Evolutionary conservation across 2,888 invertebrate species (phyloP).

Genomic region (Phasia obesa): DNA sequence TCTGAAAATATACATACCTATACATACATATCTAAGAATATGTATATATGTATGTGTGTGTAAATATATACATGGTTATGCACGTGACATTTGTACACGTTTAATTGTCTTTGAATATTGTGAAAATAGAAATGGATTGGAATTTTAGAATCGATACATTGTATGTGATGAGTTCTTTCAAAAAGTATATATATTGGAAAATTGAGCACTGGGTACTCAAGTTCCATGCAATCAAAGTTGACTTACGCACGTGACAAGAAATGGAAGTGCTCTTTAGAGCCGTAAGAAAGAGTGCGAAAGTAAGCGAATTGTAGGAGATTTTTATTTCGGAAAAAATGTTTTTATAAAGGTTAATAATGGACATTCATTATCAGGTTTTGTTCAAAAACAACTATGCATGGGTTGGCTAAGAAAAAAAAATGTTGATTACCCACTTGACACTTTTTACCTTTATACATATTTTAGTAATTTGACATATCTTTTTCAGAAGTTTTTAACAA

Average conservation of each 20-base stretch:
- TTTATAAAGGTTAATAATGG: too few relatives aligned
- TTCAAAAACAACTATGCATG: slow-evolving; percentile 37
- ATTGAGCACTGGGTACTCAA: slow-evolving; percentile 25
- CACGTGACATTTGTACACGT: too few relatives aligned
- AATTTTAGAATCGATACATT: slow-evolving; percentile 37
- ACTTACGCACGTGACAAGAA: too few relatives aligned
- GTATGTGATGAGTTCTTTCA: slow-evolving; percentile 34
- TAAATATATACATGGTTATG: too few relatives aligned
- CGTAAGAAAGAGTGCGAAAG: slow-evolving; percentile 36
- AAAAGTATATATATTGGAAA: slow-evolving; percentile 12
- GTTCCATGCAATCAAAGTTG: slow-evolving; percentile 14
- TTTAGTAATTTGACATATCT: slow-evolving; percentile 1
- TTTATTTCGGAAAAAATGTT: slow-evolving; percentile 9
- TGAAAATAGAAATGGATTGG: slow-evolving; percentile 34
- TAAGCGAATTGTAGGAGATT: slow-evolving; percentile 25
- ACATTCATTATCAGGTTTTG: slow-evolving; percentile 20
- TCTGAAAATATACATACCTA: too few relatives aligned
- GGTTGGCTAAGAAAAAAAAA: slow-evolving; percentile 40
- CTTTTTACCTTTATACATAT: slow-evolving; percentile 29
- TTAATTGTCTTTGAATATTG: slow-evolving; percentile 24
- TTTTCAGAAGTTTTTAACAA: slow-evolving; percentile 39
- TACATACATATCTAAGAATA: too few relatives aligned
- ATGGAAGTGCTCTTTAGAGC: slow-evolving; percentile 29
- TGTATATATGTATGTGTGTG: too few relatives aligned
- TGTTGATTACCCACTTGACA: slow-evolving; percentile 2